Evolutionary conservation across 2,797 vertebrate genomes (phyloP).

Genomic region (Sandelia bainsii): DNA sequence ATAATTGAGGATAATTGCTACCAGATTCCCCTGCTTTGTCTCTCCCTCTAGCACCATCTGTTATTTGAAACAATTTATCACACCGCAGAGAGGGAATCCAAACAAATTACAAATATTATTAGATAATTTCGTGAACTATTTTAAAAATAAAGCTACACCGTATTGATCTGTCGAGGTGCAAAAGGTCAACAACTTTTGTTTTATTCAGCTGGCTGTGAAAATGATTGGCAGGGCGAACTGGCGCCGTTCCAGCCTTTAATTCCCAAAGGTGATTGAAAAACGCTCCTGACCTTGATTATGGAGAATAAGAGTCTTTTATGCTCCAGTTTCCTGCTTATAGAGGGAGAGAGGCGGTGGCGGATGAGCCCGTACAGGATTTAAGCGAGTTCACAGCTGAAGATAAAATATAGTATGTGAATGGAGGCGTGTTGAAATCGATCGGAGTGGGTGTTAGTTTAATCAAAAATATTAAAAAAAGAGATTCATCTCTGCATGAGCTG

Average conservation of each 20-base stretch:
- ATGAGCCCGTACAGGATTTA: conserved; percentile 16
- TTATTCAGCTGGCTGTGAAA: conserved; percentile 55
- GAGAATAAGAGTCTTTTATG: conserved; percentile 71
- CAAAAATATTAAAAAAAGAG: not conserved
- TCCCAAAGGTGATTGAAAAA: conserved; percentile 79
- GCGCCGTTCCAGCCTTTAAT: conserved; percentile 67
- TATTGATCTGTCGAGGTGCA: conserved; percentile 67
- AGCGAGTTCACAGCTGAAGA: conserved; percentile 25
- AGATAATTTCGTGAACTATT: conserved; percentile 51
- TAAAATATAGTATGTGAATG: conserved; percentile 8
- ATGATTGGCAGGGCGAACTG: conserved; percentile 76
- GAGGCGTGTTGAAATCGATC: conserved; percentile 49
- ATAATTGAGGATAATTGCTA: conserved; percentile 80
- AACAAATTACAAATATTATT: conserved; percentile 69
- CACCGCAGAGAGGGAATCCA: conserved; percentile 44
- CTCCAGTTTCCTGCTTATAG: conserved; percentile 57
- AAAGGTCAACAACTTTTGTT: conserved; percentile 70
- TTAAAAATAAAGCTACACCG: conserved; percentile 41
- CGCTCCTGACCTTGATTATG: conserved; percentile 81
- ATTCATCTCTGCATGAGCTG: not conserved
- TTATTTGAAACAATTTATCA: conserved; percentile 73
- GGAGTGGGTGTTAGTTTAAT: not conserved
- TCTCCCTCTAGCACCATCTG: conserved; percentile 71
- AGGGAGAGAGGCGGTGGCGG: conserved; percentile 35
- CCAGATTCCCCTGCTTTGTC: conserved; percentile 71